Base-by-base conservation (phyloP, 2,888 invertebrate genomes). In the Chrysomela aeneicollis region DNA sequence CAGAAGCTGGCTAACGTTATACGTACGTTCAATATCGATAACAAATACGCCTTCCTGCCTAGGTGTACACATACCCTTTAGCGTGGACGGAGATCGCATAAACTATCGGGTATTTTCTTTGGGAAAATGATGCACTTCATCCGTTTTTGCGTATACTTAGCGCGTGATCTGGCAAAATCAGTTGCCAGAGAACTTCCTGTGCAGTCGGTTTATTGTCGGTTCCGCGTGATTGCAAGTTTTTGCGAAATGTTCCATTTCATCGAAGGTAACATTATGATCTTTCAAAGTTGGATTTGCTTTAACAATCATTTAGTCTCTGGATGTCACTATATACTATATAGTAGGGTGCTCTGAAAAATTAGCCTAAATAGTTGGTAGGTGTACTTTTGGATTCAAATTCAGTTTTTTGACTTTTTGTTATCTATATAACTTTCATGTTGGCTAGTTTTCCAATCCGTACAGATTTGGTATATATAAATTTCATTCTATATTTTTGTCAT, bases 11-110 rank as follows among this genome's bases (percentile, higher is more conserved):
- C 22, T 57, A 57, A 26, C 57, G 19, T 35, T 8, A 42, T 21
- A 18, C 32, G 18, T 15, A 47, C 10, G 17, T 19, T 49, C 22
- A 19, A 49, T 26, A 5, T 42, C 35, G 59, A 59, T 61, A 66
- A 65, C 64, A 67, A 64, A 69, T 62, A 46, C 50, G 50, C 61
- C 65, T 67, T 67, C 69, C 67, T 69, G 67, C 61, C 60, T 61
- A 60, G 32, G 32, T 53, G n/a, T 42, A 26, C n/a, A 21, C 9
- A 32, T 32, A 17, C 22, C 35, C 32, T 19, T 55, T 26, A 15
- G 15, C 42, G 55, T 22, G 37, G 17, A 19, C 18, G 18, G 15
- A 55, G 42, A 55, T 55, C 10, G 42, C 57, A 57, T 46, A 57
- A 46, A 57, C 46, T 55, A 42, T 22, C 9, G 42, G 21, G 18